These are phyloP conservation scores for Ochotona curzoniae DNA, from an alignment of 2,113 vertebrate genomes.

Conservation along the genomic window DNA sequence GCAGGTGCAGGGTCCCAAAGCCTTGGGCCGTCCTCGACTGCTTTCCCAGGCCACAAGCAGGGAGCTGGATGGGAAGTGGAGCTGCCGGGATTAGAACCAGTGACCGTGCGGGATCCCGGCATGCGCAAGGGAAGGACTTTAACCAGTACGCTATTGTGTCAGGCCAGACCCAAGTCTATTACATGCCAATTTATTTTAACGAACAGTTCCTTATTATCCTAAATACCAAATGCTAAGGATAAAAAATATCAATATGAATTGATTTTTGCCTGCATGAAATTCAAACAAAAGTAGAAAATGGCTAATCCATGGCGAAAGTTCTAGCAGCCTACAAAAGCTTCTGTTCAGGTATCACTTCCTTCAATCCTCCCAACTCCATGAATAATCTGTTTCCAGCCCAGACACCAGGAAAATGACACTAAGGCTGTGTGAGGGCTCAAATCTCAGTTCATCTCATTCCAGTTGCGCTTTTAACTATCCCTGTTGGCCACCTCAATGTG, in stretches of 20 bases:
- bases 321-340: neutral
- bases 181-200: neutral
- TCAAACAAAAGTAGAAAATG: neutral
- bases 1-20: too few species aligned
- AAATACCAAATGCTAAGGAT: neutral
- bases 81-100: too few species aligned
- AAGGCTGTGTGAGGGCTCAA: neutral
- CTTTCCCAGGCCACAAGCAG: too few species aligned
- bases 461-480: neutral
- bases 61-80: too few species aligned
- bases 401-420: neutral
- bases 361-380: neutral
- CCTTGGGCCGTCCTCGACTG: too few species aligned
- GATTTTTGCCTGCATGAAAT: neutral
- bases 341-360: neutral
- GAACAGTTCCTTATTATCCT: neutral
- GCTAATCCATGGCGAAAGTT: neutral
- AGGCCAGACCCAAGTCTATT: neutral
- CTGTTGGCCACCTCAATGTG: neutral
- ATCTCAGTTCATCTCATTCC: neutral
- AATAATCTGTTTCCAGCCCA: neutral
- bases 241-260: neutral
- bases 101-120: too few species aligned
- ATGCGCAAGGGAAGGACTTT: too few species aligned
- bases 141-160: too few species aligned